A percentile compares a stretch with the other conserved stretches of the same genome.
phyloP scores from a whole-genome alignment of 2,797 vertebrate species.

The Paratrypauchen microcephalus region DNA sequence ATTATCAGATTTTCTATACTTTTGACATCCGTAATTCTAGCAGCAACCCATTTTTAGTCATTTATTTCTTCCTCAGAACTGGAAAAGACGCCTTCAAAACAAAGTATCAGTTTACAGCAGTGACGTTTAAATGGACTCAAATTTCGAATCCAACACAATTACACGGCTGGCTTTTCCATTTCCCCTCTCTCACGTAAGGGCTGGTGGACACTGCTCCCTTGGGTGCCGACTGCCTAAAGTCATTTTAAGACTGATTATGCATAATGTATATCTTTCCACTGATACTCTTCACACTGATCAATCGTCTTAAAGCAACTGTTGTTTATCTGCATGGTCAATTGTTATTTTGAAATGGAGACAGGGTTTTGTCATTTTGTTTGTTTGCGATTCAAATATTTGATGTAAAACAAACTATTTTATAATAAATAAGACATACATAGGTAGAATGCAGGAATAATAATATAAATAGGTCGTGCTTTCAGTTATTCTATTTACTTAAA shows the following conservation, averaged over 20 bases:
- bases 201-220: conserved; percentile 14
- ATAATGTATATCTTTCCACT: conserved; percentile 8
- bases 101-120: not conserved
- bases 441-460: no score
- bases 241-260: not conserved
- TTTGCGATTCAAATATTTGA: not conserved
- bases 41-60: not conserved
- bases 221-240: not conserved
- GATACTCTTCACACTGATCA: not conserved
- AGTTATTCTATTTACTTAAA: no score
- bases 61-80: not conserved
- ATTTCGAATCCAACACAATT: not conserved
- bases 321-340: not conserved
- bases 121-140: not conserved
- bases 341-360: not conserved
- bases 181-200: conserved; percentile 4
- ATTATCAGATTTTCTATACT: no score
- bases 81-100: not conserved
- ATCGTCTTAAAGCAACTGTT: not conserved
- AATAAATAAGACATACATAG: no score
- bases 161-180: not conserved
- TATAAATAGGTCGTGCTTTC: no score
- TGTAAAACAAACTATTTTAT: not conserved
- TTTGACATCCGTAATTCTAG: no score
- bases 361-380: not conserved